Conservation (phyloP, 2,797 vertebrate species). For the Enteromius trimaculatus region DNA sequence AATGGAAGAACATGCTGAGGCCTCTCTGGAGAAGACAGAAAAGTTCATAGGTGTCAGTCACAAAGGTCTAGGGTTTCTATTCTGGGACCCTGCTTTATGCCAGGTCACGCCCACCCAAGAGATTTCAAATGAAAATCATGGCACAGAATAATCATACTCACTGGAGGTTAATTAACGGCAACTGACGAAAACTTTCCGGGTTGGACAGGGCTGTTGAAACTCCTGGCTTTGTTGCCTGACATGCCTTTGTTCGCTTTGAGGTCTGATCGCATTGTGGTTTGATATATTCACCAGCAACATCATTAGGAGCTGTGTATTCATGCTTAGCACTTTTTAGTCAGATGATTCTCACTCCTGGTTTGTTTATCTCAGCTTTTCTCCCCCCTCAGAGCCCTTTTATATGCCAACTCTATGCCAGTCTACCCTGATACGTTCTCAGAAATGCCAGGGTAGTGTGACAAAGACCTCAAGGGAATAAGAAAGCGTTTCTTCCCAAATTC, state of each 20-base stretch:
- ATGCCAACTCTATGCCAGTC: constrained; percentile 36
- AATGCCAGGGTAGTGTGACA: constrained; percentile 25
- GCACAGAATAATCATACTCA: constrained; percentile 64
- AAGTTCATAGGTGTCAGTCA: constrained; percentile 76
- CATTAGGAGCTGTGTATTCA: constrained; percentile 41
- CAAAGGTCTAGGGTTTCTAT: constrained; percentile 68
- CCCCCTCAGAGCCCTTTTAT: constrained; percentile 17
- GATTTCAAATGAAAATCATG: constrained; percentile 64
- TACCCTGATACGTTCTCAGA: constrained; percentile 23
- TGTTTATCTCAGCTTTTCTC: constrained; percentile 50
- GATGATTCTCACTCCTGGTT: constrained; percentile 34
- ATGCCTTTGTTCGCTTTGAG: constrained; percentile 59
- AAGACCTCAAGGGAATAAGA: constrained; percentile 22
- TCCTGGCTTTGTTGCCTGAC: constrained; percentile 53
- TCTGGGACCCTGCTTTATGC: constrained; percentile 61
- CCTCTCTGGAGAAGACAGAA: constrained; percentile 66
- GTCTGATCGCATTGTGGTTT: constrained; percentile 60
- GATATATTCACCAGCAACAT: constrained; percentile 51
- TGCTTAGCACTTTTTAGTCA: constrained; percentile 40
- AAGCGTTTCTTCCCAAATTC: background rate
- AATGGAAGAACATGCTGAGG: constrained; percentile 66
- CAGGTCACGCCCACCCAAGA: constrained; percentile 54
- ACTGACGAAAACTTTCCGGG: constrained; percentile 55
- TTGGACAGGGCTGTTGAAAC: constrained; percentile 49
- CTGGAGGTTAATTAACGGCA: constrained; percentile 68